Base-by-base conservation (phyloP, 2,113 vertebrate species). In the Clarias gariepinus region DNA sequence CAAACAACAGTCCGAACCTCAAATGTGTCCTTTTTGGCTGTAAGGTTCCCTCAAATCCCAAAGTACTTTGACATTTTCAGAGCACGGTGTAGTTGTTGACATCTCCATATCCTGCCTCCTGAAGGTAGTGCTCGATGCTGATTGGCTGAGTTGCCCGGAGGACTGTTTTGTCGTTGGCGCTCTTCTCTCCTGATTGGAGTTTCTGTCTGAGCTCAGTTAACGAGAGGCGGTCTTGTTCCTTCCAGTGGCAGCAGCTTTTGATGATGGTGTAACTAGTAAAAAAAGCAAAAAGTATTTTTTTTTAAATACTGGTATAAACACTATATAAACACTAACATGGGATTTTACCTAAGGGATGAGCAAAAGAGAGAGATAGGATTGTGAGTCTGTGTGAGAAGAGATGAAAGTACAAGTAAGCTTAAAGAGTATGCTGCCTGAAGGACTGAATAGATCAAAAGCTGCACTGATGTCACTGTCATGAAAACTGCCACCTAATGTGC, bases 241-340 rank as follows among this genome's bases (percentile, higher is more conserved):
- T 95, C 97, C 97, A 99, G 7, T 94, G 94, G 95, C 97, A 97
- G 91, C 98, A 98, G 47, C 91, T 87, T 90, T 96, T 97, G 92
- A 99, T 98, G 89, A 98, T 90, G 21, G 88, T 53, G 2, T 98
- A 95, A 89, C 98, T 99, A 91, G 68, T 36, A 36, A 36, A 36
- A 36, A 82, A 60, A 57, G 21, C 66, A 16, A 83, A 1, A 82
- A 30, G 6, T 8, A 47, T 8, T 47, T n/a, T n/a, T n/a, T n/a
- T n/a, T n/a, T n/a, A n/a, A n/a, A n/a, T n/a, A n/a, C n/a, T n/a
- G n/a, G n/a, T n/a, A n/a, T n/a, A n/a, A n/a, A n/a, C n/a, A n/a
- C n/a, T n/a, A n/a, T n/a, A n/a, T n/a, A 64, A 66, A 66, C 10
- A 4, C n/a, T 66, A 66, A 66, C 63, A 28, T 15, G n/a, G n/a